Base-by-base conservation (phyloP, 2,888 invertebrate species). In the Mythimna loreyi region DNA sequence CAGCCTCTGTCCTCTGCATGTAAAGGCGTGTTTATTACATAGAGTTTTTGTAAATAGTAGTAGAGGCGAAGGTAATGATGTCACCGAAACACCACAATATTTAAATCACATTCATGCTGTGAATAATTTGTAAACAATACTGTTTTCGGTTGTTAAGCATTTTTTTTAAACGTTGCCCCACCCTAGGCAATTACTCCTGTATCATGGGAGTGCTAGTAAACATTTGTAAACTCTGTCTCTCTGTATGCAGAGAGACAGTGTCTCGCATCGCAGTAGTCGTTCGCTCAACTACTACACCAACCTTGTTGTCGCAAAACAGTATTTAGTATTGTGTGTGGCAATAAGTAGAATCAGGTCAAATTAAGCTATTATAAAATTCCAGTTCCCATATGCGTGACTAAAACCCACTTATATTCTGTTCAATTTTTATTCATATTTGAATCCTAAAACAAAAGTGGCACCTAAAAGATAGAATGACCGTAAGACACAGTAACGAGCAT, bases 1-100 rank as follows among this genome's bases (percentile, higher is more conserved):
- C 47, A 71, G 62, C 6, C 56, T 61, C 21, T 64, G 49, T 40
- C 47, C 68, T 67, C 36, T 67, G 36, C 72, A 67, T 69, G 67
- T 75, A 68, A 72, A 68, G 53, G 67, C 53, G 25, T 59, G 71
- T 78, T 72, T 77, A 68, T 78, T 49, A 59, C 28, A 33, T 40
- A 40, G n/a, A 66, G n/a, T 56, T 21, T 80, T 67, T 69, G 52
- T 59, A 59, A 73, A 64, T 66, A 64, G 64, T 49, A 59, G 28
- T 76, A 16, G 21, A 11, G 28, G 43, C 19, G 30, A 64, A 79
- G 40, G 50, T 80, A 55, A 69, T 61, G 52, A 53, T 47, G 49
- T 40, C 33, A 43, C 19, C 23, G 21, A 25, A 56, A 25, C n/a
- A 52, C 4, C 11, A 5, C 43, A 23, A 21, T 43, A 47, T 47